These are phyloP conservation scores for Ptychoptera albimana DNA, from an alignment of 2,888 invertebrate species.

Conservation along the genomic window DNA sequence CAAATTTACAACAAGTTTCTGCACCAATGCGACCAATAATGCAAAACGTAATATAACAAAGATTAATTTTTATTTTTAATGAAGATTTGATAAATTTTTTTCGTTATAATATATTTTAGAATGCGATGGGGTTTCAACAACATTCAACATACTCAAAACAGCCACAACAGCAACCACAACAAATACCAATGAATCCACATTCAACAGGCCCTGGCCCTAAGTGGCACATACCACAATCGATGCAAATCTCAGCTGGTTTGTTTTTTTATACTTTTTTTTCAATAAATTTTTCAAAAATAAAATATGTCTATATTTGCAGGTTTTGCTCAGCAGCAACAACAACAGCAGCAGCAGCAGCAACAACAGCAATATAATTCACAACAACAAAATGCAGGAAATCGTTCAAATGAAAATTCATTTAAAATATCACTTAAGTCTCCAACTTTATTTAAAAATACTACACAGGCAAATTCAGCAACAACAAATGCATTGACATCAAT, in stretches of 20 bases:
- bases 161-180: constrained; percentile 32
- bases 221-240: constrained; percentile 53
- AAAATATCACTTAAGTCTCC: constrained; percentile 31
- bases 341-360: constrained; percentile 20
- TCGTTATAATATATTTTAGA: constrained; percentile 15
- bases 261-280: no score
- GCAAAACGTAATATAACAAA: constrained; percentile 24
- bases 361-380: constrained; percentile 9
- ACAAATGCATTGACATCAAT: background rate
- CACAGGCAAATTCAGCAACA: constrained; percentile 9
- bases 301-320: constrained; percentile 12
- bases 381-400: constrained; percentile 15
- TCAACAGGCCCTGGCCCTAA: constrained; percentile 34
- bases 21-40: constrained; percentile 19
- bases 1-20: constrained; percentile 16
- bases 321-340: constrained; percentile 14
- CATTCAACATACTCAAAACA: constrained; percentile 17
- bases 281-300: no score
- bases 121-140: constrained; percentile 26
- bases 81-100: no score
- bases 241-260: constrained; percentile 19
- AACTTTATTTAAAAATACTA: constrained; percentile 28
- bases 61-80: background rate
- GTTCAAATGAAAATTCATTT: constrained; percentile 15
- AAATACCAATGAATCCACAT: constrained; percentile 27